Evolutionary conservation across 1,140 invertebrate genomes (phyloP), one percentile per base, ranked within the genome.

Genomic region (Anastrepha obliqua): DNA sequence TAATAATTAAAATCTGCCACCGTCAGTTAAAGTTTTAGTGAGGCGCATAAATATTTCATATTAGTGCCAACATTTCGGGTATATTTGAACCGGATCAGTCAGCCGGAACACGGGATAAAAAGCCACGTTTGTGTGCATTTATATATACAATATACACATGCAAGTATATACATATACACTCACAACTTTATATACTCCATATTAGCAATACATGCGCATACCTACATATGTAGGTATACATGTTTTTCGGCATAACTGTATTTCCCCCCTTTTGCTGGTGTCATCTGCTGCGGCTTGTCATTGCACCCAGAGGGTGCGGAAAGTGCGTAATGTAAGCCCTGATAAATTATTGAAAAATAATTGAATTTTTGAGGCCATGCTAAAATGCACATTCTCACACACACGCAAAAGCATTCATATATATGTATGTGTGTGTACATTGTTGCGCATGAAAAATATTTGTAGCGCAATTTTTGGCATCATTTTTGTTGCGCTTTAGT

Each of bases 271-370:
- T 74, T 74, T 17, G 42, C 67, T 74, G 67, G 67, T 74, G 67
- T 74, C 67, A 74, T 74, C 67, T 47, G 67, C 4, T 74, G 42
- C 13, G 17, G 67, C 44, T 47, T 15, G 39, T 39, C 67, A 47
- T 39, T 42, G 65, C 9, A 44, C 20, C 11, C 67, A 7, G 39
- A 29, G 29, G 29, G 29, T 29, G 29, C 29, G 29, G 11, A 29
- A 47, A 47, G 5, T 39, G 67, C 42, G 42, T 74, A 44, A 74
- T 17, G 15, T 15, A 74, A 74, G 44, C 67, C 67, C 42, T 74
- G 44, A 74, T 74, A 74, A 74, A 74, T 74, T 74, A 74, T 74
- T 74, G 67, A 74, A 74, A 74, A 44, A 74, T 74, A 74, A 74
- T 74, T 74, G 67, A 47, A 74, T 44, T 74, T 74, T 74, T 29